These are phyloP conservation scores for Microtus richardsoni DNA, from an alignment of 2,113 vertebrate species.

Conservation along the genomic window DNA sequence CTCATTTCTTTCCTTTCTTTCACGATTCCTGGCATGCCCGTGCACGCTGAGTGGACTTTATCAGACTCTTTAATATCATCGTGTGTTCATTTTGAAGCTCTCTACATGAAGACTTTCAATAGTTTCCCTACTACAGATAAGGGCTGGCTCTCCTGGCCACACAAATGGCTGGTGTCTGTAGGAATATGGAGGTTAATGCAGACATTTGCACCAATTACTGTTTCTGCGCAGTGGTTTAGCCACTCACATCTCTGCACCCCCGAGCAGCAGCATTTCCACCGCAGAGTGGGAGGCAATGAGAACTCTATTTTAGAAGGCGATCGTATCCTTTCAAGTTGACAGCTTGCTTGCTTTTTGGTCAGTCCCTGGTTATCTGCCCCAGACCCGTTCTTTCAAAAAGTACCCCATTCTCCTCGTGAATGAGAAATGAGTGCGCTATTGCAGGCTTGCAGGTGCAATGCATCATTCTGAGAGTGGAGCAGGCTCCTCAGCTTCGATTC, in stretches of 20 bases:
- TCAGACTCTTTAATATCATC: slow-evolving; percentile 35
- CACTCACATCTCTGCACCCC: not conserved
- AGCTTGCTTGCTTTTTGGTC: slow-evolving; percentile 48
- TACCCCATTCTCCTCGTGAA: not conserved
- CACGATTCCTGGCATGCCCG: not conserved
- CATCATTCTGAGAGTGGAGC: slow-evolving; percentile 49
- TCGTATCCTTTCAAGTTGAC: slow-evolving; percentile 42
- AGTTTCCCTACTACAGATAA: slow-evolving; percentile 10
- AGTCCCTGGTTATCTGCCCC: not conserved
- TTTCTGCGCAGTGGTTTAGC: not conserved
- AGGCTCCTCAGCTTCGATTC: not conserved
- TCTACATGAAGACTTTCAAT: not conserved
- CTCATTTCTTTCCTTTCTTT: not conserved
- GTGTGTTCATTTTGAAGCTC: not conserved
- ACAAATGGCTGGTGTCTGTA: not conserved
- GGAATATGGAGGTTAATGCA: not conserved
- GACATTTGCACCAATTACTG: not conserved
- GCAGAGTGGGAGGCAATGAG: not conserved
- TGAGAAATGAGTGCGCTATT: slow-evolving; percentile 55
- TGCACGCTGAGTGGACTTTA: slow-evolving; percentile 31
- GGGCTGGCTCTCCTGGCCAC: not conserved
- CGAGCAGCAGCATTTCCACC: not conserved
- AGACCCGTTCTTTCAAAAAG: slow-evolving; percentile 47
- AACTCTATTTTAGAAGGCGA: slow-evolving; percentile 57
- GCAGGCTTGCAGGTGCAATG: slow-evolving; percentile 59